Evolutionary conservation across 1,140 invertebrate genomes (phyloP), one percentile per base, ranked within the genome.

Genomic region (Drosophila malerkotliana): DNA sequence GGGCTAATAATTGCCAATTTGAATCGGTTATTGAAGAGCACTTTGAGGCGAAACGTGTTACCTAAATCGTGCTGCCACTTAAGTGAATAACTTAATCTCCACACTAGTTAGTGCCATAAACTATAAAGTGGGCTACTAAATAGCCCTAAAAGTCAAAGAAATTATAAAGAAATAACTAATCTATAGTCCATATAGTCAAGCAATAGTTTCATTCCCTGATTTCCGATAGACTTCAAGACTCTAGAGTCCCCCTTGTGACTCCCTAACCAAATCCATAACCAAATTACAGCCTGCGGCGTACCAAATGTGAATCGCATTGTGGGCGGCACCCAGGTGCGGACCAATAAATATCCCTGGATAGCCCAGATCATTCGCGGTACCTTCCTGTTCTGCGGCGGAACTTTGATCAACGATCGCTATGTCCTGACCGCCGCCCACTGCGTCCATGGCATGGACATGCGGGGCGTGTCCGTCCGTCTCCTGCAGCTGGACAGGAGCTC

Each of bases 401-500:
- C 90, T 52, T 58, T 91, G 57, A 91, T 91, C 71, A 93, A 93
- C 58, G 92, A 93, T 80, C 87, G 83, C 47, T 91, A 91, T 53
- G 91, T 93, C 10, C 68, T 93, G 15, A 94, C 93, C 1, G 93
- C 93, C 4, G 93, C 93, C 8, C 93, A 94, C 88, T 94, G 93
- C 68, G 92, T 93, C 53, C 79, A 92, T 44, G 93, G 92, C 77
- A 93, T 96, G 88, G 93, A 95, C 8, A 93, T 92, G 64, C 93
- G 93, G 21, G 92, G 92, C 39, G 94, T 97, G n/a, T 89, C 92
- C 2, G 93, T 95, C 0, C 93, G 94, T 7, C 93, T 97, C 52
- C 82, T 96, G 62, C 96, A 96, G 62, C 95, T 97, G 79, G 94
- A 97, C 90, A 93, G 95, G 26, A 94, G 94, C 12, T 92, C 92